A percentile compares a stretch with the other conserved stretches of the same genome.
Evolutionary conservation across 2,113 vertebrate genomes (phyloP).

Genomic region (Rhipidura dahli): DNA sequence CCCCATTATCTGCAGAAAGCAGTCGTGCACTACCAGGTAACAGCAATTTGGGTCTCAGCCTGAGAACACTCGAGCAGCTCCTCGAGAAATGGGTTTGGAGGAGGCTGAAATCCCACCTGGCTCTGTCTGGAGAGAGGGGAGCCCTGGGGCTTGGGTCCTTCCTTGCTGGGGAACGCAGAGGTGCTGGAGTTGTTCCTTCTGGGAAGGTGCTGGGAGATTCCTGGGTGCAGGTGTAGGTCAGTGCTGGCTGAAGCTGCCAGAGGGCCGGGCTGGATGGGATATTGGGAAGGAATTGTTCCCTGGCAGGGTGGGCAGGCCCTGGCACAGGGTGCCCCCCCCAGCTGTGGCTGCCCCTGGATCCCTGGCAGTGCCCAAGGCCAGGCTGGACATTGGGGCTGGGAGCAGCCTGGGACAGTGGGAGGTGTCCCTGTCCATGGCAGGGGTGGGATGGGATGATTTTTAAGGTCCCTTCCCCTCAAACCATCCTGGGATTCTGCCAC

Average conservation of each 20-base stretch:
- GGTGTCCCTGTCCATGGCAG: not conserved
- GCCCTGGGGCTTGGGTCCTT: accelerated
- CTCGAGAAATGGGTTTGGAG: not conserved
- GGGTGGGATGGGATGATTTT: accelerated
- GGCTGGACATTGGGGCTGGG: not conserved
- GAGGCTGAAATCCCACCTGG: not conserved
- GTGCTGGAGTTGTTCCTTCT: not conserved
- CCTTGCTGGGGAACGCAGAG: not conserved
- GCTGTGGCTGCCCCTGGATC: not conserved
- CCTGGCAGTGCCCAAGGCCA: not conserved
- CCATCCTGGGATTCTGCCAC: too few species aligned
- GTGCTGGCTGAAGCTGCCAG: not conserved
- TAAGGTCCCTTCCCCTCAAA: not conserved
- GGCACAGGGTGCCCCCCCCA: not conserved
- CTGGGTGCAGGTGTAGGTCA: not conserved
- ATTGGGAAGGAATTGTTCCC: not conserved
- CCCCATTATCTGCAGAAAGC: not conserved
- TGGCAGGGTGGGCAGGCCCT: not conserved
- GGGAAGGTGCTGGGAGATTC: not conserved
- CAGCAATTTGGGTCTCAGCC: not conserved
- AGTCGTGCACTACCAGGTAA: not conserved
- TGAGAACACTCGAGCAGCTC: not conserved
- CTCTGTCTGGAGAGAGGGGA: not conserved
- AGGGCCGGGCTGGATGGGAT: not conserved
- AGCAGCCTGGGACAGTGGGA: not conserved